These are phyloP conservation scores for Parnassius orleans DNA, from an alignment of 2,888 invertebrate genomes.

Conservation along the genomic window DNA sequence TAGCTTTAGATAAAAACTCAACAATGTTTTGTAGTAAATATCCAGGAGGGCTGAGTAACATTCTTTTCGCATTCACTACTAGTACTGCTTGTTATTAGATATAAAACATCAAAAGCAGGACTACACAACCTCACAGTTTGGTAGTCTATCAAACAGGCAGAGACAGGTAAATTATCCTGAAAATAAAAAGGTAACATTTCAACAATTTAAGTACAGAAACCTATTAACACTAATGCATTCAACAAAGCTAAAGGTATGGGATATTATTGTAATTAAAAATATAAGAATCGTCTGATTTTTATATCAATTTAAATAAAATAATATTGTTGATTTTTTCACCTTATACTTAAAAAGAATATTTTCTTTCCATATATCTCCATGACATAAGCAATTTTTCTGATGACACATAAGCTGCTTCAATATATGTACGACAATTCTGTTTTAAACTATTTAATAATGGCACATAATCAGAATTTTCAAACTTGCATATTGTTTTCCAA, in stretches of 20 bases:
- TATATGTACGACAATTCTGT: constrained; percentile 44
- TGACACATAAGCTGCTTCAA: constrained; percentile 40
- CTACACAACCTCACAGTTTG: constrained; percentile 60
- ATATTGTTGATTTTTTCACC: constrained; percentile 37
- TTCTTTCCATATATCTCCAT: constrained; percentile 75
- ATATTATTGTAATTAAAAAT: too few species aligned
- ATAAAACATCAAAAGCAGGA: constrained; percentile 63
- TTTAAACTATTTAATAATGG: constrained; percentile 46
- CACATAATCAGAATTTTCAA: constrained; percentile 48
- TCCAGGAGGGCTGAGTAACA: constrained; percentile 49
- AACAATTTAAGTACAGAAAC: neutral
- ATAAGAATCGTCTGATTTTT: too few species aligned
- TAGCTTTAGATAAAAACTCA: constrained; percentile 37
- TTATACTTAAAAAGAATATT: constrained; percentile 68
- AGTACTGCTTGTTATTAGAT: constrained; percentile 61
- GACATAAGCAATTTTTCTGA: constrained; percentile 58
- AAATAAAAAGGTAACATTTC: constrained; percentile 35
- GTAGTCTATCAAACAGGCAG: constrained; percentile 68
- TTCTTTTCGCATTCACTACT: constrained; percentile 43
- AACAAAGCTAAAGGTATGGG: too few species aligned
- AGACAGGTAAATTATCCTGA: constrained; percentile 49
- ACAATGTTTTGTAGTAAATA: constrained; percentile 53
- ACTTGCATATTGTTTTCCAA: constrained; percentile 53
- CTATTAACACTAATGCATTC: too few species aligned
- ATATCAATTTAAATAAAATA: too few species aligned